These are phyloP conservation scores for Etia nguti DNA, from an alignment of 2,113 vertebrate species.

Conservation along the genomic window DNA sequence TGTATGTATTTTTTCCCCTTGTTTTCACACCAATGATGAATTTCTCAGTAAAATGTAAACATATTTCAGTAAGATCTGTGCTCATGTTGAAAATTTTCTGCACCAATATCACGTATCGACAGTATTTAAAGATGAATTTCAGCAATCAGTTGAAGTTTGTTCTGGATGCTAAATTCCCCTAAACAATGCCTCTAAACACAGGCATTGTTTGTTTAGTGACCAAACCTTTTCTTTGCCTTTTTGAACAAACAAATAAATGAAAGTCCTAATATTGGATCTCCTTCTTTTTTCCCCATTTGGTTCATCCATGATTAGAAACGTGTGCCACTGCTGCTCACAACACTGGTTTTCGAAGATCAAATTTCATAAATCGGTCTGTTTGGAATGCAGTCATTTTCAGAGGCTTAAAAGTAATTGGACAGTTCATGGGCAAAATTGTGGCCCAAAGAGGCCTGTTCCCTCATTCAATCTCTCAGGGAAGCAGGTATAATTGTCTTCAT, in stretches of 20 bases:
- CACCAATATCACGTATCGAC: fast-evolving
- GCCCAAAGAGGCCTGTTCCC: not conserved
- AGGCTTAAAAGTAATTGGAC: not conserved
- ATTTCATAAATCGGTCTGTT: not conserved
- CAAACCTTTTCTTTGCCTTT: not conserved
- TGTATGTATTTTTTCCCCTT: not conserved
- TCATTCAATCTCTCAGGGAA: fast-evolving
- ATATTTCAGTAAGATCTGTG: not conserved
- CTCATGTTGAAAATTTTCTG: not conserved
- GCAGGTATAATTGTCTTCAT: not conserved
- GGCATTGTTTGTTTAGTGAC: not conserved
- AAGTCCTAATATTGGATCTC: not conserved
- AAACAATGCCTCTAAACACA: not conserved
- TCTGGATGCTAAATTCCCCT: not conserved
- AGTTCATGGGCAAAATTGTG: not conserved
- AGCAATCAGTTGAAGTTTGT: not conserved
- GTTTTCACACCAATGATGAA: not conserved
- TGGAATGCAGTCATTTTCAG: not conserved
- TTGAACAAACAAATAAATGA: not conserved
- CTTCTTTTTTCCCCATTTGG: not conserved
- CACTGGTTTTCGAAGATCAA: not conserved
- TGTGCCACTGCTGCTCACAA: fast-evolving
- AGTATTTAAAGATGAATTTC: not conserved
- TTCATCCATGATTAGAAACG: not conserved
- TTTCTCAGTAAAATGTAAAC: not conserved